Percentiles rank a stretch among this genome's conserved stretches.
Conservation (phyloP, 2,888 invertebrate species). For the Agonopterix subpropinquella region DNA sequence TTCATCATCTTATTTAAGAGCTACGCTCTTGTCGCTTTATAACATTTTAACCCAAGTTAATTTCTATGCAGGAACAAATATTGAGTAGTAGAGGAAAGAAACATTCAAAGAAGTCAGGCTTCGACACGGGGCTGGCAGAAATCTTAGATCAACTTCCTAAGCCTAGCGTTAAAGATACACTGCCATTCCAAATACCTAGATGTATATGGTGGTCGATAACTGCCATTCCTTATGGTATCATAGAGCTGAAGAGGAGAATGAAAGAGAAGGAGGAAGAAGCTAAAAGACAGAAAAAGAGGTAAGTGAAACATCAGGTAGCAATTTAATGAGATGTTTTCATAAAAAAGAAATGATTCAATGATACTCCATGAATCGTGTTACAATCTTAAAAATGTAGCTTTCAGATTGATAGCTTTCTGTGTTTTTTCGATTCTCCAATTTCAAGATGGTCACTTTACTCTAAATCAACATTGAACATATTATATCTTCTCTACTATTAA, state of each 20-base stretch:
- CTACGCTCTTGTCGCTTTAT: no score
- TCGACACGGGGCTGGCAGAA: conserved; percentile 78
- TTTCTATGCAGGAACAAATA: conserved; percentile 80
- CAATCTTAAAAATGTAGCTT: no score
- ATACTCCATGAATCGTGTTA: no score
- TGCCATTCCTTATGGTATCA: conserved; percentile 69
- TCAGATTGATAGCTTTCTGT: no score
- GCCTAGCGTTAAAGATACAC: conserved; percentile 83
- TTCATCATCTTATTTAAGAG: no score
- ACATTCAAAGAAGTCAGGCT: conserved; percentile 77
- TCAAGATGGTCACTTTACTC: no score
- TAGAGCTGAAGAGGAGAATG: conserved; percentile 37
- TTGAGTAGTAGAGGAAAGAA: conserved; percentile 80
- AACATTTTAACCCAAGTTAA: not conserved
- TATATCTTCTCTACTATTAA: no score
- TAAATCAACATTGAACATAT: no score
- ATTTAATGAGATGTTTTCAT: no score
- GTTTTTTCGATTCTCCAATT: no score
- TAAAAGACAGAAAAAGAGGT: conserved; percentile 77
- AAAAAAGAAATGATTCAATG: no score
- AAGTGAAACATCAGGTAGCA: conserved; percentile 20
- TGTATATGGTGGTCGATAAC: conserved; percentile 78
- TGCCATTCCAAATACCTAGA: conserved; percentile 89
- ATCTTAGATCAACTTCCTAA: conserved; percentile 81
- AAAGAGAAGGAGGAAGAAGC: conserved; percentile 74